Percentiles rank a stretch among this genome's conserved stretches.
Evolutionary conservation across 2,113 vertebrate genomes (phyloP).

Genomic region (Agapornis roseicollis): DNA sequence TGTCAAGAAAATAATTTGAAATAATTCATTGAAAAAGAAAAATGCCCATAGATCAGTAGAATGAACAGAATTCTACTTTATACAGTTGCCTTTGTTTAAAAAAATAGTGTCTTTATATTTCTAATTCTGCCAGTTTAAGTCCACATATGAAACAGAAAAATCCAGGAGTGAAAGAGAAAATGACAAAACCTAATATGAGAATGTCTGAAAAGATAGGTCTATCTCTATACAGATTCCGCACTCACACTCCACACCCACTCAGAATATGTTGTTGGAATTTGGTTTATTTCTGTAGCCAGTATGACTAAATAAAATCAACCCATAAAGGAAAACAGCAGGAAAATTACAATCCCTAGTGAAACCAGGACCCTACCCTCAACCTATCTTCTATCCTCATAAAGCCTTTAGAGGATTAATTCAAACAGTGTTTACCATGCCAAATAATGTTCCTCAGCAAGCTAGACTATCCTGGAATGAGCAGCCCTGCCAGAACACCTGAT

Average conservation of each 20-base stretch:
- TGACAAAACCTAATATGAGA: accelerated
- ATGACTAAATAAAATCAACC: not conserved
- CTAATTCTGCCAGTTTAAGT: not conserved
- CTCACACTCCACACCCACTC: not conserved
- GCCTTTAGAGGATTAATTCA: not conserved
- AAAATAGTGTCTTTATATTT: not conserved
- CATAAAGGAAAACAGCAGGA: not conserved
- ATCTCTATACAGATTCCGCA: not conserved
- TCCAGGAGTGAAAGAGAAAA: not conserved
- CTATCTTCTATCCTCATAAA: not conserved
- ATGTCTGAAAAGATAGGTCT: not conserved
- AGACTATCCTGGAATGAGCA: not conserved
- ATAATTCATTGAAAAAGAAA: not conserved
- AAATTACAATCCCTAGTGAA: not conserved
- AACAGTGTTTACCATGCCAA: not conserved
- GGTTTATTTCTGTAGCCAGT: not conserved
- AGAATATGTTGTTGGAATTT: not conserved
- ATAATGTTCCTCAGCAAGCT: not conserved
- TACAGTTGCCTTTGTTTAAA: not conserved
- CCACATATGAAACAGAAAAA: not conserved
- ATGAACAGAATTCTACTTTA: not conserved
- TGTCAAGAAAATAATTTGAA: not conserved
- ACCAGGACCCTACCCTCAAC: not conserved
- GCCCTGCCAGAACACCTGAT: not conserved
- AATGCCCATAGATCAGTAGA: not conserved